These are phyloP conservation scores for Meriones unguiculatus DNA, from an alignment of 2,113 vertebrate species.

Conservation along the genomic window DNA sequence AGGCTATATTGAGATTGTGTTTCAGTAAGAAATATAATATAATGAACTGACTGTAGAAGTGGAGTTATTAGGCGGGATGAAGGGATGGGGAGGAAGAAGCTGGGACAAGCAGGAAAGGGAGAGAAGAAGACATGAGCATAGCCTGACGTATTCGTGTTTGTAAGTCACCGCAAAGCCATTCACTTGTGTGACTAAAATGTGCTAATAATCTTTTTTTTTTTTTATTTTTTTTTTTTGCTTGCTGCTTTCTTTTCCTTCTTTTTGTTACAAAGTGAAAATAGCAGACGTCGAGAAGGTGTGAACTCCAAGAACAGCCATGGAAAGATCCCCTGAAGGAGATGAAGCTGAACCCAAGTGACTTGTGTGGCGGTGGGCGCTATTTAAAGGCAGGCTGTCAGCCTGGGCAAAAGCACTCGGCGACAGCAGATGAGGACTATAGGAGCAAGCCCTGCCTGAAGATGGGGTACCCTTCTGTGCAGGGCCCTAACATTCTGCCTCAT, in stretches of 20 bases:
- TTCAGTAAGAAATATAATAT: background rate
- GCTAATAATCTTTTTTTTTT: background rate
- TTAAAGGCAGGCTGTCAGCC: background rate
- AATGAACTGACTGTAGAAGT: background rate
- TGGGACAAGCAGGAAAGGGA: background rate
- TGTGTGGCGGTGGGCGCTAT: background rate
- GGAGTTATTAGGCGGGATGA: background rate
- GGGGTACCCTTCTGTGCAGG: background rate
- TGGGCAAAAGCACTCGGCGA: background rate
- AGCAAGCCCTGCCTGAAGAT: background rate
- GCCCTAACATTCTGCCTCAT: background rate
- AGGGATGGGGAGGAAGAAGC: background rate
- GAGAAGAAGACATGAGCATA: background rate
- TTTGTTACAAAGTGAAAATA: conserved; percentile 54
- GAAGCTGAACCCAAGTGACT: background rate
- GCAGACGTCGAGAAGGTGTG: conserved; percentile 1
- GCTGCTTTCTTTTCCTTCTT: background rate
- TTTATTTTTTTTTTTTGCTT: background rate
- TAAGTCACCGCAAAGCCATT: background rate
- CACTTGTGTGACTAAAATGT: background rate
- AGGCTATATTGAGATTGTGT: background rate
- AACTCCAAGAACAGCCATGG: background rate
- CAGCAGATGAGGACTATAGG: background rate
- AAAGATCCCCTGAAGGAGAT: background rate
- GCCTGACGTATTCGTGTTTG: background rate